A percentile compares a stretch with the other conserved stretches of the same genome.
phyloP scores from a whole-genome alignment of 2,797 vertebrate genomes.

The Gallirallus australis region DNA sequence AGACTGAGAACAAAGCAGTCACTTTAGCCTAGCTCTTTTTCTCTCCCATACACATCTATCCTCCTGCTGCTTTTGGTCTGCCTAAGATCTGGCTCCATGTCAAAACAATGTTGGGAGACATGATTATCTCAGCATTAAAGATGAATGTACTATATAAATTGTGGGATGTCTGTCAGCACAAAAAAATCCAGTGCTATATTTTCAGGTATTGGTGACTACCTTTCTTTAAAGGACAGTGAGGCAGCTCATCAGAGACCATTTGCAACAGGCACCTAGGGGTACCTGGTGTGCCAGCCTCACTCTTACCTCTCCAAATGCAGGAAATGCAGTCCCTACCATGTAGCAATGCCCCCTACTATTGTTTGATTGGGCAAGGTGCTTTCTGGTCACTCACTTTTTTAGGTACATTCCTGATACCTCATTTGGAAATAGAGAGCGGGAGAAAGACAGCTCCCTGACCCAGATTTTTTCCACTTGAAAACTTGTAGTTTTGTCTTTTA shows the following conservation, averaged over 20 bases:
- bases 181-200: background rate
- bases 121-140: background rate
- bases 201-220: background rate
- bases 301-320: background rate
- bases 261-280: background rate
- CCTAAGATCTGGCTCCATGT: background rate
- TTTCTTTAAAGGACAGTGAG: background rate
- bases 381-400: background rate
- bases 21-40: background rate
- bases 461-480: background rate
- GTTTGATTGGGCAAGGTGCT: background rate
- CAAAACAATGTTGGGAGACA: background rate
- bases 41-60: background rate
- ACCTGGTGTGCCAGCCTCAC: background rate
- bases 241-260: fast-evolving
- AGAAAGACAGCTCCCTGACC: background rate
- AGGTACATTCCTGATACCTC: background rate
- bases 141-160: background rate
- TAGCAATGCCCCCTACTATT: background rate
- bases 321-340: background rate
- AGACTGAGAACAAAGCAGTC: background rate
- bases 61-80: background rate
- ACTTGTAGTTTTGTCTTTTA: background rate
- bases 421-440: background rate
- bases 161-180: background rate